Conservation (phyloP, 1,140 invertebrate genomes). For the Brachionus plicatilis region DNA sequence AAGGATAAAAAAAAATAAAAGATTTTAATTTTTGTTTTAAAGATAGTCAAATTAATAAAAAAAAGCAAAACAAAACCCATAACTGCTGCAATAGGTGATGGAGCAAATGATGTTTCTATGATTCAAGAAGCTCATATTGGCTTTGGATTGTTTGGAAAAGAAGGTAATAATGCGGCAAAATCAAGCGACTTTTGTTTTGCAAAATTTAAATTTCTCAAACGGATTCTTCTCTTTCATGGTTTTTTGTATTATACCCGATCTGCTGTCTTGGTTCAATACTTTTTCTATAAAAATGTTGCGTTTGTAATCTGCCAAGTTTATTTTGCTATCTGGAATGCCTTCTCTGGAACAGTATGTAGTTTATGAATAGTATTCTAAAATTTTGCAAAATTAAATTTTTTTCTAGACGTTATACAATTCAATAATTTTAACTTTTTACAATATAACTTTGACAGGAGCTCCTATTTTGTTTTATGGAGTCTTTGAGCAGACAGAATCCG, state of each 20-base stretch:
- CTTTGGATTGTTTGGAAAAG: slow-evolving; percentile 82
- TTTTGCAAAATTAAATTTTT: background rate
- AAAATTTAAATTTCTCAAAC: slow-evolving; percentile 77
- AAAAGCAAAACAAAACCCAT: slow-evolving; percentile 74
- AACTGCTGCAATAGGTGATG: slow-evolving; percentile 66
- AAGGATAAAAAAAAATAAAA: no score
- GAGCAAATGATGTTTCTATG: slow-evolving; percentile 76
- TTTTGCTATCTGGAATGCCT: slow-evolving; percentile 99
- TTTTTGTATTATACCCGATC: slow-evolving; percentile 85
- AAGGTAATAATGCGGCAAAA: slow-evolving; percentile 88
- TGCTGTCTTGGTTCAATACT: slow-evolving; percentile 84
- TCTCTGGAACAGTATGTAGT: slow-evolving; percentile 75
- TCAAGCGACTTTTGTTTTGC: slow-evolving; percentile 95
- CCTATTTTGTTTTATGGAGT: slow-evolving; percentile 19
- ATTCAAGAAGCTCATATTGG: slow-evolving; percentile 76
- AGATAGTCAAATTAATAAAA: slow-evolving; percentile 95
- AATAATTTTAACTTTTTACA: slow-evolving; percentile 20
- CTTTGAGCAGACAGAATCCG: background rate
- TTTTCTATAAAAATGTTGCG: slow-evolving; percentile 98
- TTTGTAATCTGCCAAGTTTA: slow-evolving; percentile 99
- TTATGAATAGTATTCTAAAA: background rate
- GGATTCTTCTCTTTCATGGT: slow-evolving; percentile 86
- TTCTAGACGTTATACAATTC: slow-evolving; percentile 56
- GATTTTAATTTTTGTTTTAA: background rate
- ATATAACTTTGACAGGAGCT: slow-evolving; percentile 13